phyloP scores from a whole-genome alignment of 2,797 vertebrate species.

The Xerus rutilus region DNA sequence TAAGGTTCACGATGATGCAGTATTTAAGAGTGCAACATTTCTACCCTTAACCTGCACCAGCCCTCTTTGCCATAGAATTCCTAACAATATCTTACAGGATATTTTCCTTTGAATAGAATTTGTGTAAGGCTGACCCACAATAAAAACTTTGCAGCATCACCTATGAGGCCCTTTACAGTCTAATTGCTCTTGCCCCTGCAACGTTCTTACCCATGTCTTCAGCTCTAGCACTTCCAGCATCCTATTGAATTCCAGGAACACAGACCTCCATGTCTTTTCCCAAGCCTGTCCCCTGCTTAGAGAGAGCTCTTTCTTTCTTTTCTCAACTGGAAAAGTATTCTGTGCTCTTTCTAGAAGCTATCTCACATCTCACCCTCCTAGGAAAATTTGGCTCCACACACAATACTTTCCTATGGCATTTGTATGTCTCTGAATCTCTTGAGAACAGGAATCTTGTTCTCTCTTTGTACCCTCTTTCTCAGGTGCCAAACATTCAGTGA shows the following conservation, averaged over 20 bases:
- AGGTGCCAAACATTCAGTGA: too few species aligned
- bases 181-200: not conserved
- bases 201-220: accelerated
- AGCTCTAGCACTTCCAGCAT: not conserved
- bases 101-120: not conserved
- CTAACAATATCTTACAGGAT: not conserved
- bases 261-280: not conserved
- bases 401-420: not conserved
- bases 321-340: not conserved
- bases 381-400: not conserved
- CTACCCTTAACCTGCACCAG: not conserved
- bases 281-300: not conserved
- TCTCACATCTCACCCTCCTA: not conserved
- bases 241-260: not conserved
- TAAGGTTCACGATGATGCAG: not conserved
- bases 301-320: not conserved
- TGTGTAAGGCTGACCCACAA: not conserved
- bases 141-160: not conserved
- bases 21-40: not conserved
- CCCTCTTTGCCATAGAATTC: not conserved
- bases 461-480: not conserved
- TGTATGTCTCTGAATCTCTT: not conserved
- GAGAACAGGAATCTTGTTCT: not conserved
- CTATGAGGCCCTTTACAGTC: not conserved
- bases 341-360: not conserved